Base-by-base conservation (phyloP, 2,113 vertebrate species). In the Hemibagrus wyckioides region DNA sequence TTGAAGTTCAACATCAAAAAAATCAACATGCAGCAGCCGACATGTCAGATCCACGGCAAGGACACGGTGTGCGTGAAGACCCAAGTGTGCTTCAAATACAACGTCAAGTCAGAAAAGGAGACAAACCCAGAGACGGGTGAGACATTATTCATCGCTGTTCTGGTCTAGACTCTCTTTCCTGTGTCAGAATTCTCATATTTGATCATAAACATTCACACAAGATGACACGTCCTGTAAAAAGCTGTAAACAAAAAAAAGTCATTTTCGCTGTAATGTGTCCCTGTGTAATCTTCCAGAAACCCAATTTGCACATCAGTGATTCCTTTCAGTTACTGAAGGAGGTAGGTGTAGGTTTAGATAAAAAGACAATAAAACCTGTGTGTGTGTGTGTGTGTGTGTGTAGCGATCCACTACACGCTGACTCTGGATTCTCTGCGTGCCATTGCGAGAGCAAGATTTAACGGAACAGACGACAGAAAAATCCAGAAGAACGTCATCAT, bases 11-110 rank as follows among this genome's bases (percentile, higher is more conserved):
- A 93, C 14, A 96, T 97, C 0, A 93, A 89, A 69, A 97, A 96
- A 92, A 97, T 99, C 91, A 98, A 98, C 91, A 95, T 99, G 84
- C 96, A 99, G 88, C 96, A 97, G 94, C 90, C 96, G 89, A 96
- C 96, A 48, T 99, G 97, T 88, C 92, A 88, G 15, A 88, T 95
- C 25, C 92, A 93, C 0, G 94, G 91, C 84, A 96, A 92, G 76
- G 94, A 92, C 81, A 97, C 95, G 0, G 94, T 96, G 63, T 99
- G 97, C 77, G 97, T 99, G 90, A 93, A 87, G 0, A 94, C 94
- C 9, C 93, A 85, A 0, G 93, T 97, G 86, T 99, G 98, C 88
- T 99, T 99, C 87, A 33, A 84, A 85, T 96, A 96, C 85, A 94
- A 41, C 0, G 75, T 99, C 48, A 99, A 97, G 89, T 98, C 97